phyloP scores from a whole-genome alignment of 2,797 vertebrate species.

The Momotus momota region DNA sequence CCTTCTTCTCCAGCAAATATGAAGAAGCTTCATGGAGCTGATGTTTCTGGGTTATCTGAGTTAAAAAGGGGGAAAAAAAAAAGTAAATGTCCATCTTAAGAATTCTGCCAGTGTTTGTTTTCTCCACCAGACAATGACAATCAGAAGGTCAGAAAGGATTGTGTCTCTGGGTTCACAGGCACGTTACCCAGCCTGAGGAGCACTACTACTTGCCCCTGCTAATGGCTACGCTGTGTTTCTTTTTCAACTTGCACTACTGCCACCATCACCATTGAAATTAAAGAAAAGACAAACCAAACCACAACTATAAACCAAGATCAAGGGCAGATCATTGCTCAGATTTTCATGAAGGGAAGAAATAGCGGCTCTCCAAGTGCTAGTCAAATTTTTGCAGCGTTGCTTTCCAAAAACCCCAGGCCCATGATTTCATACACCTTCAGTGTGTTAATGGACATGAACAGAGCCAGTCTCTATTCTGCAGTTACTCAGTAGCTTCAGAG shows the following conservation, averaged over 20 bases:
- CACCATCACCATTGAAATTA: not conserved
- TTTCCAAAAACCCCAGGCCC: not conserved
- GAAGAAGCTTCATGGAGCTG: slow-evolving; percentile 88
- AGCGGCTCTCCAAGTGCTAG: not conserved
- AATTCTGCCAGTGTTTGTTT: not conserved
- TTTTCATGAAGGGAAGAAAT: not conserved
- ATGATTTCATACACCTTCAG: not conserved
- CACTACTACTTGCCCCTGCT: not conserved
- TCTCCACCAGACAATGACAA: not conserved
- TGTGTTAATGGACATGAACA: not conserved
- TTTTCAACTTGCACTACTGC: not conserved
- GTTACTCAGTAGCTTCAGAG: not conserved
- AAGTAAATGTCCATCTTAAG: not conserved
- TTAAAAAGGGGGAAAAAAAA: not conserved
- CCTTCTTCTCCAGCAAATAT: slow-evolving; percentile 92
- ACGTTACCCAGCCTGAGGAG: not conserved
- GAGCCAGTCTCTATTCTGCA: not conserved
- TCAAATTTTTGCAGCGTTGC: not conserved
- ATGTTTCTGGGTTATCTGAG: slow-evolving; percentile 89
- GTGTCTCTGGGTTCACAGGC: not conserved
- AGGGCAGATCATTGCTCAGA: not conserved
- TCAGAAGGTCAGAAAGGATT: not conserved
- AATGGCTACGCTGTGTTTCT: accelerated
- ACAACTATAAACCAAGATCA: not conserved
- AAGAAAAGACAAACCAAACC: not conserved